Percentiles rank a stretch among this genome's conserved stretches.
Evolutionary conservation across 1,140 invertebrate species (phyloP).

Genomic region (Holotrichia oblita): DNA sequence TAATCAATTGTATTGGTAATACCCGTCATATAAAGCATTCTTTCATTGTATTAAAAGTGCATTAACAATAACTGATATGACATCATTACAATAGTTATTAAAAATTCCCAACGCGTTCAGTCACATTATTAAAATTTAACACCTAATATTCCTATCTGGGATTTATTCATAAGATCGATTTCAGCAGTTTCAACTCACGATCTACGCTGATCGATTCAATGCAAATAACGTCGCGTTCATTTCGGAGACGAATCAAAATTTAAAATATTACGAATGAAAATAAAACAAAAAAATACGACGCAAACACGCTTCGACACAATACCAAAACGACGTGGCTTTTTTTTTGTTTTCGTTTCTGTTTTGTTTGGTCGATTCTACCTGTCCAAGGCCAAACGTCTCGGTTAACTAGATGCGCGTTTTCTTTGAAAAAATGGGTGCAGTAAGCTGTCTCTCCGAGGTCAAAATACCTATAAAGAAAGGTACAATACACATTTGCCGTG

Average conservation of each 20-base stretch:
- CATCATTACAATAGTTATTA: too few species aligned
- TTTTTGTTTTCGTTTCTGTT: background rate
- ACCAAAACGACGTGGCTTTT: background rate
- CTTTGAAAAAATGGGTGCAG: slow-evolving; percentile 15
- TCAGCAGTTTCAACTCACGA: too few species aligned
- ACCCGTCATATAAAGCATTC: too few species aligned
- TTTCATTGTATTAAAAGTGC: too few species aligned
- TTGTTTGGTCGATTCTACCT: slow-evolving; percentile 1
- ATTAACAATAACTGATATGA: too few species aligned
- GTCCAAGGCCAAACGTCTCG: slow-evolving; percentile 6
- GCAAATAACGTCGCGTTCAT: background rate
- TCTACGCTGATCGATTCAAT: too few species aligned
- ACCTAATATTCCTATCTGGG: too few species aligned
- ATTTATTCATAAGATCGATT: too few species aligned
- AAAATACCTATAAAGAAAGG: slow-evolving; percentile 21
- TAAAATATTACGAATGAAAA: background rate
- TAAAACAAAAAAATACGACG: background rate
- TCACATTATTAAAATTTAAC: too few species aligned
- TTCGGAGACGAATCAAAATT: background rate
- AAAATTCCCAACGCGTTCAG: too few species aligned
- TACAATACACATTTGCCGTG: background rate
- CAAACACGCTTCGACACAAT: background rate
- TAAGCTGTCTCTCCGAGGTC: slow-evolving; percentile 10
- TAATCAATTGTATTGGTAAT: too few species aligned
- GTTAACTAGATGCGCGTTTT: background rate